Base-by-base conservation (phyloP, 1,140 invertebrate genomes). In the Trichonephila clavipes region DNA sequence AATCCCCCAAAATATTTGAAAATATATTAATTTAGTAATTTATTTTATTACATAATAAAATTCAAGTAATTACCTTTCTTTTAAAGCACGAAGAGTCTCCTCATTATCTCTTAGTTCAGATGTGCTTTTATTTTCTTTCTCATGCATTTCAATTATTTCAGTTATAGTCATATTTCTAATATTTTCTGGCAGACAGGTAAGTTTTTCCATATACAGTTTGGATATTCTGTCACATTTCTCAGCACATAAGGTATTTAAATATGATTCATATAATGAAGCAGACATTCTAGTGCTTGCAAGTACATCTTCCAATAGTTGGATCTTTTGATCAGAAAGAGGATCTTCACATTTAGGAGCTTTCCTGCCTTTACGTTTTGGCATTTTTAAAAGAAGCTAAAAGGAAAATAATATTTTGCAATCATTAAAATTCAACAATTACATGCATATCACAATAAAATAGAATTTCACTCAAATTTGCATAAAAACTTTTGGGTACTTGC, bases 121-220 rank as follows among this genome's bases (percentile, higher is more conserved):
- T 0, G 5, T 0, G 18, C 18, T 0, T 2, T 51, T 51, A 51
- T 69, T 69, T n/a, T 58, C 82, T 85, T 85, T 85, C 51, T 59
- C n/a, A 14, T 59, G 44, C 8, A 21, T 19, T 14, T 85, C 82
- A 14, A 85, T 85, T 3, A 58, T n/a, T 59, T 85, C 44, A 2
- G 82, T n/a, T 24, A 85, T 51, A 21, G 82, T 85, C 82, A 59
- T 85, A 58, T 85, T 51, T 51, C 44, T 51, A 21, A 85, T 85
- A 58, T 85, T 85, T n/a, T 85, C 82, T 58, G 82, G 82, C 24
- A 85, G 12, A n/a, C 21, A 24, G 16, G 51, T 85, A n/a, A 85
- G 44, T 85, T 85, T 85, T 3, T 85, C 82, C 10, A n/a, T 16
- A 85, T 85, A 85, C 7, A 59, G 12, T 85, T 85, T 85, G 51